Base-by-base conservation (phyloP, 2,113 vertebrate genomes). In the Ophiodon elongatus region DNA sequence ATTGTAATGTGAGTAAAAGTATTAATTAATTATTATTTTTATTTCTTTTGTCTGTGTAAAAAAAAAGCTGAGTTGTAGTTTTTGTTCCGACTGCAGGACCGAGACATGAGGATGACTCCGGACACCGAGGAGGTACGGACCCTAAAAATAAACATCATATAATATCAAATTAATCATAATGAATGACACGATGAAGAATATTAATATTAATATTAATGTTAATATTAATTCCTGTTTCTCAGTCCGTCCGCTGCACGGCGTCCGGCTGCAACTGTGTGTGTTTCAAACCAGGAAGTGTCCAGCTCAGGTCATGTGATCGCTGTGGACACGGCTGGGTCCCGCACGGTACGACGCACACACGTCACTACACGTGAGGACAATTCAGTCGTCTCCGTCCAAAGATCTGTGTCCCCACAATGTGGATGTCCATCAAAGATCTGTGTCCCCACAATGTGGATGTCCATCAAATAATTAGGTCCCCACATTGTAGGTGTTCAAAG, bases 301-400 rank as follows among this genome's bases (percentile, higher is more conserved):
- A 80, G 4, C 59, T 82, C 52, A 83, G 92, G 82, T 91, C 91
- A 79, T 94, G 93, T 86, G 92, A 90, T 8, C 68, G 27, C 67
- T 94, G 93, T 15, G 85, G 89, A 76, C 93, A 91, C 59, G 33
- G 91, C 85, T 94, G 91, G 93, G 90, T 93, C 57, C 71, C 47
- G 2, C 93, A 93, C 10, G 91, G 91, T 93, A 56, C 67, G 31
- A 67, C 71, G 62, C 72, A 31, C 19, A 31, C 54, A 21, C 64
- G 33, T 33, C 5, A 5, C 2, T 15, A 50, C 19, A 2, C n/a
- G 29, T 70, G 17, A 52, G 62, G 33, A 37, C 60, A 14, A 39
- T 39, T 39, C 6, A 6, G 35, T 35, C 35, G 35, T 6, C 37
- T 39, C 37, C 9, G 8, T 39, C 7, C 8, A 39, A 39, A 39